Evolutionary conservation across 2,113 vertebrate species (phyloP), one percentile per base, ranked within the genome.

Genomic region (Haemorhous mexicanus): DNA sequence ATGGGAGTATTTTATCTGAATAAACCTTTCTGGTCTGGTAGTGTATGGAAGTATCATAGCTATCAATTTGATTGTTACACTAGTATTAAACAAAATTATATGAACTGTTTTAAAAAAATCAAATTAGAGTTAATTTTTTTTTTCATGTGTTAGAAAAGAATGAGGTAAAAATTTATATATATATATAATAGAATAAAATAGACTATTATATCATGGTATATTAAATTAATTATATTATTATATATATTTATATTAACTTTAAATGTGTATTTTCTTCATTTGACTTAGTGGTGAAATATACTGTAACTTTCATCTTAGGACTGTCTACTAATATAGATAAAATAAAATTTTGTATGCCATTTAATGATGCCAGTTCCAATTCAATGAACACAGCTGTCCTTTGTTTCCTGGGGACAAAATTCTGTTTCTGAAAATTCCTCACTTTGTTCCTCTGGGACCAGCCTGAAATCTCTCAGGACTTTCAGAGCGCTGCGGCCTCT

Each of bases 401-500:
- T 95, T 77, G 50, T 30, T 89, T 90, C 95, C 73, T 94, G 94
- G 90, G 59, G 84, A 77, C 13, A 5, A 39, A 59, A 22, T 59
- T 5, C 13, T 59, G 11, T 4, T 79, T 47, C 70, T 3, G 26
- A 68, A 55, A n/a, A 3, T 4, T 9, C 16, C 7, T 26, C 64
- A 28, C 23, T 3, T 22, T 87, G 95, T 95, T 89, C 70, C 52
- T 77, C 97, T 63, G 86, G 28, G 41, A 66, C 10, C 32, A 35
- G 95, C 73, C 97, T 99, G 92, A 99, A 99, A 92, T 99, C 98
- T 96, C 97, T 99, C 63, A 98, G 99, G 93, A 99, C 98, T 4
- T 97, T 99, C 2, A 96, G 99, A 94, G 99, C 99, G 8, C 78
- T 99, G 93, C 98, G 99, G 85, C 99, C 99, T 30, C 98, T 99